Evolutionary conservation across 2,888 invertebrate genomes (phyloP), one percentile per base, ranked within the genome.

Genomic region (Cantharis nigra): DNA sequence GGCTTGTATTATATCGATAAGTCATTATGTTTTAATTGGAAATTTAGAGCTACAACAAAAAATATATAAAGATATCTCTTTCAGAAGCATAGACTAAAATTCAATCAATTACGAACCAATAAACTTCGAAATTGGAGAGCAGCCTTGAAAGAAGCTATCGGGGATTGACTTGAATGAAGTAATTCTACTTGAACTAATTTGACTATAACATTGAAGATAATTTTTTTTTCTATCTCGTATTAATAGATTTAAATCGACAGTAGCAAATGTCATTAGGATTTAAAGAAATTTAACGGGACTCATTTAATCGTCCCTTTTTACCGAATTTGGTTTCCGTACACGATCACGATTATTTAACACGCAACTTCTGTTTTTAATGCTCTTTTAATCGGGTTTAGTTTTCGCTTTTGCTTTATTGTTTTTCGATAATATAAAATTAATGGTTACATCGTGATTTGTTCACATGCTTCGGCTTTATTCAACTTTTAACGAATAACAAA

Each of bases 1-100:
- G 28, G 63, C 69, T 75, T 75, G 78, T 76, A 78, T 76, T 72
- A 78, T 70, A 75, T 78, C 73, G 78, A 78, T 76, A 78, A 78
- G 73, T 78, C 76, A 76, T 78, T 78, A 76, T 78, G 78, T 78
- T 76, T 78, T 78, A 78, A 78, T 78, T 78, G 78, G 71, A 71
- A 70, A 74, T 73, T 70, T 65, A 26, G 73, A 64, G 70, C 65
- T 62, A 62, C 76, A 62, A 69, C 63, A 74, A 14, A 63, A 73
- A 70, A 77, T 49, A 74, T 75, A 75, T 72, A 78, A 33, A 75
- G 73, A 76, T 64, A 75, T 75, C 78, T 75, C 63, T 69, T 76
- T 76, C 75, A 69, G 33, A 64, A 75, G 63, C 73, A 75, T 18
- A 73, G 71, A 73, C 69, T 64, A 71, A 71, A 71, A 78, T 73